Evolutionary conservation across 2,797 vertebrate species (phyloP).

Genomic region (Sebastes variabilis): DNA sequence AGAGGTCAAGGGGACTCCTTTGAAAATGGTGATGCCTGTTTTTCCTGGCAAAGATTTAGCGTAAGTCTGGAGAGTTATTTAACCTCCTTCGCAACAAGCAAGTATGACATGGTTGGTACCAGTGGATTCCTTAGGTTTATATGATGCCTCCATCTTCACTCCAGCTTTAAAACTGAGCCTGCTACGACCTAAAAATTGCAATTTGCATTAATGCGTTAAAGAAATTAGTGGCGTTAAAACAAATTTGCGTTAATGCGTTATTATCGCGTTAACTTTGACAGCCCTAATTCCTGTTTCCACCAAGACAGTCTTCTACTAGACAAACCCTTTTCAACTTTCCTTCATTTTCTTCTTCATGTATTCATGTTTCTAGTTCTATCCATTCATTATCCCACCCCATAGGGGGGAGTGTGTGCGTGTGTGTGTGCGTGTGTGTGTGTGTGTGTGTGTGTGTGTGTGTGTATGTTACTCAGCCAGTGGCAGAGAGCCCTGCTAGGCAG

Average conservation of each 20-base stretch:
- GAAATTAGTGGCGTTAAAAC: no score
- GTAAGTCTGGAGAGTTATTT: no score
- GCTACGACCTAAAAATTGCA: no score
- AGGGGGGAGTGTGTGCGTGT: background rate
- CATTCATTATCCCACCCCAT: constrained; percentile 1
- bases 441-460: background rate
- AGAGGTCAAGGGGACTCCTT: no score
- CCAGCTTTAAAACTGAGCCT: no score
- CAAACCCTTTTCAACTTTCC: background rate
- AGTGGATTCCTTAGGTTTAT: no score
- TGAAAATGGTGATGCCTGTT: accelerated
- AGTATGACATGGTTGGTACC: no score
- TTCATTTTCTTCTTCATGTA: background rate
- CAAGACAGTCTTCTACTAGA: background rate
- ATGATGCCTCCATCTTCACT: no score
- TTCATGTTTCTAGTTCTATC: background rate
- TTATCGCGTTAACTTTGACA: no score
- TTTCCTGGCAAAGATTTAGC: no score
- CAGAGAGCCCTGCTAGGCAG: constrained; percentile 38
- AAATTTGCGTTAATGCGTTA: background rate
- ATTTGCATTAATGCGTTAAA: no score
- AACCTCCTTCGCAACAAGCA: no score
- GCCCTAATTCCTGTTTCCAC: background rate
- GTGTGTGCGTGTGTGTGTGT: background rate
- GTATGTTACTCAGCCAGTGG: constrained; percentile 14